Conservation (phyloP, 2,888 invertebrate genomes). For the Cerastis rubricosa region DNA sequence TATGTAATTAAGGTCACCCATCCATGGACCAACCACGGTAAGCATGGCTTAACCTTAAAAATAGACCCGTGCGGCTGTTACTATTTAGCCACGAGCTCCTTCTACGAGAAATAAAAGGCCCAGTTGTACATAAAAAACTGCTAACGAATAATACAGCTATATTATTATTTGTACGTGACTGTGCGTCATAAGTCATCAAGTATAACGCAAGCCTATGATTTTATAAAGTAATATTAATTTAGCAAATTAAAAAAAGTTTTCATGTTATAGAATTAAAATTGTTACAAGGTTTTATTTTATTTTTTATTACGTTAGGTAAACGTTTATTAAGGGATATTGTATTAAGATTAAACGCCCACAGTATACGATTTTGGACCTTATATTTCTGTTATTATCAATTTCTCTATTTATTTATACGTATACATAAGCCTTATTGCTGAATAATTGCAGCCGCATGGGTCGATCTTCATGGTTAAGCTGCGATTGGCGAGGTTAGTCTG, state of each 20-base stretch:
- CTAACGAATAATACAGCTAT: slow-evolving; percentile 26
- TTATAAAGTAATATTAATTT: slow-evolving; percentile 57
- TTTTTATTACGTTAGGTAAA: slow-evolving; percentile 37
- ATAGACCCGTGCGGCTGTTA: no score
- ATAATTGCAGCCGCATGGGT: no score
- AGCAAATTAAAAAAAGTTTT: slow-evolving; percentile 61
- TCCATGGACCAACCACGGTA: no score
- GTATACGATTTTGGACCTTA: neutral
- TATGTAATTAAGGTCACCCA: no score
- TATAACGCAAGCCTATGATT: slow-evolving; percentile 54
- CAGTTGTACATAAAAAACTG: slow-evolving; percentile 7
- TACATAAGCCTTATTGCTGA: no score
- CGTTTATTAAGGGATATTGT: slow-evolving; percentile 30
- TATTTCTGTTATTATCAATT: no score
- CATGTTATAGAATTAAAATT: slow-evolving; percentile 56
- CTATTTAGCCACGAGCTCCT: no score
- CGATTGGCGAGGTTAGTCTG: no score
- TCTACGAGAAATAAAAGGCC: neutral
- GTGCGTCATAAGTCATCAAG: slow-evolving; percentile 51
- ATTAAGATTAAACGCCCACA: slow-evolving; percentile 12
- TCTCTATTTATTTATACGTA: no score
- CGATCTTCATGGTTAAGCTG: no score
- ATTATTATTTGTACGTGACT: slow-evolving; percentile 46
- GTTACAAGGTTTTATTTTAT: slow-evolving; percentile 51
- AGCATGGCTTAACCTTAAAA: no score